Percentiles rank a stretch among this genome's conserved stretches.
Conservation (phyloP, 2,888 invertebrate genomes). For the Drosophila fungiperda region DNA sequence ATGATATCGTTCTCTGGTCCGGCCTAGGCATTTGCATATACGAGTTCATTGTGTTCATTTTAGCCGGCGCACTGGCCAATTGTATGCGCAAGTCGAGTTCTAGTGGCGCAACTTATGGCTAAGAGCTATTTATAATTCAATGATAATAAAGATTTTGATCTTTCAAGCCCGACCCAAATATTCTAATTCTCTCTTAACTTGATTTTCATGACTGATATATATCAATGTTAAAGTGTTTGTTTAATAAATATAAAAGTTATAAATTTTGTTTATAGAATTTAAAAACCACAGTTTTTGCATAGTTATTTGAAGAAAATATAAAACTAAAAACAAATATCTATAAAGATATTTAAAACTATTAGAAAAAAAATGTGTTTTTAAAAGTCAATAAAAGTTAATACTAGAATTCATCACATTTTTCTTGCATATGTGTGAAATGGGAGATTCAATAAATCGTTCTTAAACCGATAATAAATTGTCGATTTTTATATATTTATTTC, state of each 20-base stretch:
- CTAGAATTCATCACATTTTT: neutral
- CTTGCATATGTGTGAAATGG: neutral
- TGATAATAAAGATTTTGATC: neutral
- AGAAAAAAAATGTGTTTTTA: neutral
- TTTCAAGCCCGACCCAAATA: neutral
- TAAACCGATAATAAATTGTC: too few relatives aligned
- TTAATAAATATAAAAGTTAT: neutral
- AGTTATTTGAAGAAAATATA: neutral
- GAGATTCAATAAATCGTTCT: neutral
- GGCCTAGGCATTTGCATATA: conserved; percentile 89
- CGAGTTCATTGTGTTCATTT: conserved; percentile 91
- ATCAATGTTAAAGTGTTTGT: neutral
- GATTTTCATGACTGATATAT: neutral
- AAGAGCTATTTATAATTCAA: neutral
- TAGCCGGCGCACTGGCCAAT: conserved; percentile 93
- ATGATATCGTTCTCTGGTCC: conserved; percentile 87
- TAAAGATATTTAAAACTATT: neutral
- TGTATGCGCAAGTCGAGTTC: conserved; percentile 87
- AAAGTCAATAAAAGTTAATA: neutral
- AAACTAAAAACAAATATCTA: neutral
- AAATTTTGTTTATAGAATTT: neutral
- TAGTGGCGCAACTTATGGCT: conserved; percentile 28
- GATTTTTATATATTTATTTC: neutral
- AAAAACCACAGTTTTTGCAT: neutral
- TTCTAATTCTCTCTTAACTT: neutral